Percentiles rank a stretch among this genome's conserved stretches.
These are phyloP conservation scores for Labeo calbasu DNA, from an alignment of 2,797 vertebrate species.

Conservation along the genomic window DNA sequence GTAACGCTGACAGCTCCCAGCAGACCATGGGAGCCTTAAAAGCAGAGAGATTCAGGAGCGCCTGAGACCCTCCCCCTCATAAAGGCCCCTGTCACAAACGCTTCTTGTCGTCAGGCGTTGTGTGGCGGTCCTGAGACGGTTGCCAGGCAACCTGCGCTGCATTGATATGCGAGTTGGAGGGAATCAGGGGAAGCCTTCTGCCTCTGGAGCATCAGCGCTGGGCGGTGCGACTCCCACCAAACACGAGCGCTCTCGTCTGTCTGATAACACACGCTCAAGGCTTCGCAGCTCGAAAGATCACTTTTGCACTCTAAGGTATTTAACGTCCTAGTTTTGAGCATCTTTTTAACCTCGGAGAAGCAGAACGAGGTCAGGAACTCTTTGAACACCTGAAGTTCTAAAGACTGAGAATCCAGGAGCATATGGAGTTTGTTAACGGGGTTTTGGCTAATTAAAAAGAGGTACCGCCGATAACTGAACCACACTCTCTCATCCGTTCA, in stretches of 20 bases:
- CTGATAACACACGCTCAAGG: constrained; percentile 20
- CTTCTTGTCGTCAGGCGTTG: constrained; percentile 69
- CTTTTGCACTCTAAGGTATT: constrained; percentile 28
- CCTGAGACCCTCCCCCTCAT: constrained; percentile 69
- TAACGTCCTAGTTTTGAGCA: constrained; percentile 14
- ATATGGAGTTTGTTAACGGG: constrained; percentile 10
- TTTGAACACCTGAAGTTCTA: constrained; percentile 25
- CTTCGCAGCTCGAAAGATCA: constrained; percentile 20
- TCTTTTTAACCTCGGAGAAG: not conserved
- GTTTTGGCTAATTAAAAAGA: constrained; percentile 52
- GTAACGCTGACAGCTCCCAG: constrained; percentile 27
- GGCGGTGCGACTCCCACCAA: constrained; percentile 57
- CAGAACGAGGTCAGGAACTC: constrained; percentile 24
- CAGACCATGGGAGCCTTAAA: constrained; percentile 15
- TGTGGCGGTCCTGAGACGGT: constrained; percentile 84
- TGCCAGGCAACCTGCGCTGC: constrained; percentile 86
- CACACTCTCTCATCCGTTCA: constrained; percentile 66
- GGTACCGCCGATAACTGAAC: constrained; percentile 62
- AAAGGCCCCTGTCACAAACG: constrained; percentile 74
- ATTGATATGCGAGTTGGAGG: constrained; percentile 85
- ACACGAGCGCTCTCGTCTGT: constrained; percentile 62
- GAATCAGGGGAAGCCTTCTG: constrained; percentile 80
- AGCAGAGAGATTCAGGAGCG: constrained; percentile 15
- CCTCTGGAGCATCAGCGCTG: constrained; percentile 72
- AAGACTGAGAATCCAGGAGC: constrained; percentile 25